phyloP scores from a whole-genome alignment of 2,888 invertebrate genomes.

The Drosophila leonis region DNA sequence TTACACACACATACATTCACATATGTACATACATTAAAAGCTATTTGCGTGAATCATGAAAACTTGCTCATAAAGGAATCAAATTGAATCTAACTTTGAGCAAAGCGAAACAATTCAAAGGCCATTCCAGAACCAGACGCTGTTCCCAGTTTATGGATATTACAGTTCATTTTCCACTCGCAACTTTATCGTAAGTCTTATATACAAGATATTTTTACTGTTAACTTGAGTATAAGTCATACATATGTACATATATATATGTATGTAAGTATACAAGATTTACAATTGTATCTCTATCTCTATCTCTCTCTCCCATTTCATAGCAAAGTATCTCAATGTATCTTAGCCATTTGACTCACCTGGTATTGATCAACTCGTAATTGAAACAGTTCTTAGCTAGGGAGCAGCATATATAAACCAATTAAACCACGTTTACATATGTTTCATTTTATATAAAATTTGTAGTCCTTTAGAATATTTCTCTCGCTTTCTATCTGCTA shows the following conservation, averaged over 20 bases:
- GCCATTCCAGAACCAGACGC: neutral
- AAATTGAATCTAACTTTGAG: neutral
- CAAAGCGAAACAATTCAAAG: neutral
- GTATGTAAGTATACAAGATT: neutral
- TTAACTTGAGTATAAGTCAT: neutral
- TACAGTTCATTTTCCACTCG: neutral
- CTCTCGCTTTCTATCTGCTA: too few species aligned
- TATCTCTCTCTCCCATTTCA: neutral
- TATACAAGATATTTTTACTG: neutral
- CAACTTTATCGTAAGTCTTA: slow-evolving; percentile 19
- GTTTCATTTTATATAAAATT: neutral
- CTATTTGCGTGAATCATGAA: slow-evolving; percentile 7
- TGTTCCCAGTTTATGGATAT: slow-evolving; percentile 2
- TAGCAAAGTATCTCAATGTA: neutral
- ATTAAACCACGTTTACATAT: neutral
- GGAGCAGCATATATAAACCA: neutral
- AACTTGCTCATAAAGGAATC: slow-evolving; percentile 4
- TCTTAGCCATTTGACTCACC: neutral
- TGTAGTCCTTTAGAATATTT: too few species aligned
- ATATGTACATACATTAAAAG: neutral
- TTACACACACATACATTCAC: neutral
- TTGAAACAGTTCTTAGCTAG: neutral
- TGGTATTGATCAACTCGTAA: neutral
- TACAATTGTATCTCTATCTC: neutral
- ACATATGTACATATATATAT: too few species aligned